Evolutionary conservation across 2,113 vertebrate species (phyloP).

Genomic region (Dermatemys mawii): DNA sequence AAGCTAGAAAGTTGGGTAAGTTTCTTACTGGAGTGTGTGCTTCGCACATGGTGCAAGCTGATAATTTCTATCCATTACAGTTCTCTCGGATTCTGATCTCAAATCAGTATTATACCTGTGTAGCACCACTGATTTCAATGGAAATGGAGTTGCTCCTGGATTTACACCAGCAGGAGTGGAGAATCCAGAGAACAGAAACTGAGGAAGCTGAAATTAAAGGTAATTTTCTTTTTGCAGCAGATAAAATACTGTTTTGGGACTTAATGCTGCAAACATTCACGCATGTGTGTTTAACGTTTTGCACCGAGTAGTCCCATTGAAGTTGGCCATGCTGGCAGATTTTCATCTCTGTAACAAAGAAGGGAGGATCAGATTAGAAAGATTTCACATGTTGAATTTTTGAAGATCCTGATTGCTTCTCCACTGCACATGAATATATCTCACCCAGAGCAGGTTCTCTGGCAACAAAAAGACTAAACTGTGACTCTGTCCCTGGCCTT

Average conservation of each 20-base stretch:
- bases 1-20: constrained; percentile 5
- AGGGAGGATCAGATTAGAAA: background rate
- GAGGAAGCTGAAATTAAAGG: background rate
- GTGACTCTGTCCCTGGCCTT: constrained; percentile 24
- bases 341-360: background rate
- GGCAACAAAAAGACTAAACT: background rate
- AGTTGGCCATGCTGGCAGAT: background rate
- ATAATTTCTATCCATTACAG: background rate
- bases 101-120: background rate
- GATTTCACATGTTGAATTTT: background rate
- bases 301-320: background rate
- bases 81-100: background rate
- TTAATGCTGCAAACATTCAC: background rate
- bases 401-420: background rate
- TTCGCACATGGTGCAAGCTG: background rate
- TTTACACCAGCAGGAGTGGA: accelerated
- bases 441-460: constrained; percentile 1
- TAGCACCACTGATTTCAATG: background rate
- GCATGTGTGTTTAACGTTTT: background rate
- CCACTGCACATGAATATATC: background rate
- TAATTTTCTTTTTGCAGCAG: background rate
- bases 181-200: background rate
- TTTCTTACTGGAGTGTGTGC: constrained; percentile 1
- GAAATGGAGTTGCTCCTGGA: background rate
- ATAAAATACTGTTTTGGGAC: background rate